These are phyloP conservation scores for Galaxea fascicularis DNA, from an alignment of 92 coral and sea anemone species.

Conservation along the genomic window DNA sequence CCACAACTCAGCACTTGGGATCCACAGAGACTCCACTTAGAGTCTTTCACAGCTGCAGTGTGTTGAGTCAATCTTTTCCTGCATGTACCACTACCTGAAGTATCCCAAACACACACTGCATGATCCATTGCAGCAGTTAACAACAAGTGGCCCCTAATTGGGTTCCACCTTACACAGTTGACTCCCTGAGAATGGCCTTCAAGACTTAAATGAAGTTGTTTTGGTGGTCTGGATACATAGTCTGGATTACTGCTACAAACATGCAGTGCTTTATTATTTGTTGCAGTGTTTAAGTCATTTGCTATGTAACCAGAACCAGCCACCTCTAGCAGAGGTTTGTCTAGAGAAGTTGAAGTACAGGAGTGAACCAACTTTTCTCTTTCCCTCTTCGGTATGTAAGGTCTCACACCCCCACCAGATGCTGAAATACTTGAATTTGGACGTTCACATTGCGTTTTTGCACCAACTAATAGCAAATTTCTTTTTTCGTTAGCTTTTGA, in stretches of 20 bases:
- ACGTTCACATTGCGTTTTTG: neutral
- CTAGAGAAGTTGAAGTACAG: neutral
- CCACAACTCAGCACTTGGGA: slow-evolving; percentile 86
- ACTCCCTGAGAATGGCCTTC: slow-evolving; percentile 81
- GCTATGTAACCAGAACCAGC: neutral
- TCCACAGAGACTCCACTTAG: slow-evolving; percentile 90
- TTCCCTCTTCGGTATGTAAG: slow-evolving; percentile 76
- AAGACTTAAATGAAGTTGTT: slow-evolving; percentile 51
- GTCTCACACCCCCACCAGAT: slow-evolving; percentile 2
- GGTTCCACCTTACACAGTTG: slow-evolving; percentile 84
- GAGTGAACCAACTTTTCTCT: slow-evolving; percentile 36
- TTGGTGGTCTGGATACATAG: slow-evolving; percentile 61
- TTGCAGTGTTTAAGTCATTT: neutral
- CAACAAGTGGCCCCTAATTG: slow-evolving; percentile 67
- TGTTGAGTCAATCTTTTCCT: slow-evolving; percentile 65
- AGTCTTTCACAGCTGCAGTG: slow-evolving; percentile 88
- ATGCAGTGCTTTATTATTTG: neutral
- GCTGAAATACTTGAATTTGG: neutral
- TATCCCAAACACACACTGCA: slow-evolving; percentile 83
- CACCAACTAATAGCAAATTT: neutral
- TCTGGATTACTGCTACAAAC: neutral
- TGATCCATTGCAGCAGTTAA: slow-evolving; percentile 94
- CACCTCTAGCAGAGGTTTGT: neutral
- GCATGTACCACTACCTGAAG: slow-evolving; percentile 59
- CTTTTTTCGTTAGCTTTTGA: neutral